These are phyloP conservation scores for Agriopis marginaria DNA, from an alignment of 2,888 invertebrate genomes.

Conservation along the genomic window DNA sequence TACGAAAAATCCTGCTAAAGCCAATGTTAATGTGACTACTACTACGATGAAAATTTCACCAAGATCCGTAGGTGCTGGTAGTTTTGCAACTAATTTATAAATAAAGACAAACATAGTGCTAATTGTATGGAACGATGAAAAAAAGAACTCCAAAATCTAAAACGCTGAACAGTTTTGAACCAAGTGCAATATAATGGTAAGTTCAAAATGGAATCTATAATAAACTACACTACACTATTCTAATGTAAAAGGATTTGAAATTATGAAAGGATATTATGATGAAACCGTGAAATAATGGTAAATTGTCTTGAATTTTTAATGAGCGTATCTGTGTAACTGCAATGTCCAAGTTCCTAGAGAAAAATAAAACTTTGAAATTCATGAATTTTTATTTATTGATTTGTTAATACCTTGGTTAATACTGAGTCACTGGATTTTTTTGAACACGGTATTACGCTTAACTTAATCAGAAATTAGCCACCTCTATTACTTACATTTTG, in stretches of 20 bases:
- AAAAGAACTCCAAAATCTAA: too few relatives aligned
- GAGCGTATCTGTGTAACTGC: not conserved
- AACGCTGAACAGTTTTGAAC: too few relatives aligned
- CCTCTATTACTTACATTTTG: not conserved
- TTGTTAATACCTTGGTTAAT: not conserved
- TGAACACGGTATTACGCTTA: constrained; percentile 10
- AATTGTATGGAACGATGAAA: too few relatives aligned
- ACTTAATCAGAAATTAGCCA: not conserved
- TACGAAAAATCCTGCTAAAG: not conserved
- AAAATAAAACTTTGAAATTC: not conserved
- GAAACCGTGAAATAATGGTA: too few relatives aligned
- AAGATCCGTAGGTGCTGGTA: constrained; percentile 52
- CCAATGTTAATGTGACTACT: constrained; percentile 45
- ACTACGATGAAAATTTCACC: constrained; percentile 54
- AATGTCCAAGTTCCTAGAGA: not conserved
- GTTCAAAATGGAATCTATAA: too few relatives aligned
- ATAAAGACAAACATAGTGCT: not conserved
- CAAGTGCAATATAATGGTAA: too few relatives aligned
- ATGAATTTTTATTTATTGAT: constrained; percentile 1
- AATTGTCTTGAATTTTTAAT: too few relatives aligned
- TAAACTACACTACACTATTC: too few relatives aligned
- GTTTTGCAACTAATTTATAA: not conserved
- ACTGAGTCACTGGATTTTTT: not conserved
- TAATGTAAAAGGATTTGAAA: too few relatives aligned
- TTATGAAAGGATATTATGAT: too few relatives aligned